Evolutionary conservation across 2,797 vertebrate genomes (phyloP).

Genomic region (Synanceia verrucosa): DNA sequence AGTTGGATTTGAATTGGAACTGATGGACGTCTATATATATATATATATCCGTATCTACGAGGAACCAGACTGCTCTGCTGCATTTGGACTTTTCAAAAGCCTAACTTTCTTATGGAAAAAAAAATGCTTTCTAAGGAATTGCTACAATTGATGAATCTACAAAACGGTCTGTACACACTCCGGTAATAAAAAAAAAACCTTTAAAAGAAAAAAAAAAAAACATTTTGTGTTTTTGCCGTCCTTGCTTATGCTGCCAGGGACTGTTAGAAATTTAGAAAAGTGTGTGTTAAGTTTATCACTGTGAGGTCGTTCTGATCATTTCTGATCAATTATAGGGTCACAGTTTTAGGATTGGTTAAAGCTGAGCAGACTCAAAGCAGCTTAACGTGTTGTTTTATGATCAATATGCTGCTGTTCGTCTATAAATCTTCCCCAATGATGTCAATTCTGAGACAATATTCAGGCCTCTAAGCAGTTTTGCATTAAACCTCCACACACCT

Average conservation of each 20-base stretch:
- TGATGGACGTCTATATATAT: conserved; percentile 30
- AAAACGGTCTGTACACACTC: conserved; percentile 72
- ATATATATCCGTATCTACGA: background rate
- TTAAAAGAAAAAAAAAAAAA: no score
- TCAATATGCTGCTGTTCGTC: background rate
- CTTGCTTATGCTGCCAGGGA: background rate
- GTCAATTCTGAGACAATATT: background rate
- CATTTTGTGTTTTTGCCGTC: background rate
- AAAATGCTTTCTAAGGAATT: conserved; percentile 77
- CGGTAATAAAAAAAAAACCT: conserved; percentile 80
- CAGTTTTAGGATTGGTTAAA: background rate
- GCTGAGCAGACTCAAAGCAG: background rate
- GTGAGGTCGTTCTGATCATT: background rate
- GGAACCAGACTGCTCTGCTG: conserved; percentile 62
- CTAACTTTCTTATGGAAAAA: conserved; percentile 72
- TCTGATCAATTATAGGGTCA: background rate
- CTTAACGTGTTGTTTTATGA: background rate
- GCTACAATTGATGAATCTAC: conserved; percentile 67
- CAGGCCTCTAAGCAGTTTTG: background rate
- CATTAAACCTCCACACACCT: background rate
- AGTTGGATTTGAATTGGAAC: conserved; percentile 69
- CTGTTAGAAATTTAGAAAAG: background rate
- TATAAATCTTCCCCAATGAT: background rate
- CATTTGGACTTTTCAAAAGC: conserved; percentile 74
- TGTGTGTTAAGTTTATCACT: background rate